Evolutionary conservation across 1,140 invertebrate species (phyloP), one percentile per base, ranked within the genome.

Genomic region (Oncopodura yosiiana): DNA sequence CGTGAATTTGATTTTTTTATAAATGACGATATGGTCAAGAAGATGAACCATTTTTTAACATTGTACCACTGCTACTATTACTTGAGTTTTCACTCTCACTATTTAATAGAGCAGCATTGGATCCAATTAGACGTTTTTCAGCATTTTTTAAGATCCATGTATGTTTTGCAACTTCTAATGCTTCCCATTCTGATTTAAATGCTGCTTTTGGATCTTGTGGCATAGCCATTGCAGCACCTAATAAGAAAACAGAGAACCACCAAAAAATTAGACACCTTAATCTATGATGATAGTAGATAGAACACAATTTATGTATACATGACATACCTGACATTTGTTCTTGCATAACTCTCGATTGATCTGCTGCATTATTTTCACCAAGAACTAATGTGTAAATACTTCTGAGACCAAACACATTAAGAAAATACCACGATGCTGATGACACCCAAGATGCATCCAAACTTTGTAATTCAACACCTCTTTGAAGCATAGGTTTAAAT

Each of bases 151-250:
- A 71, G 1, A 83, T 81, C 87, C 89, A 96, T 50, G 86, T 81
- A 70, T 96, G 92, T 48, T 95, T 88, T 23, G 82, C 86, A 42
- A 99, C 94, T 75, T 98, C 94, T 9, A 99, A 75, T 3, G 93
- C 94, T 74, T 99, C 95, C 94, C 94, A 99, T 73, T 99, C 95
- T 1, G 93, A 90, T 72, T 99, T 99, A 69, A 99, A 99, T 1
- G 94, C 94, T 42, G 90, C 91, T 74, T 95, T 95, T 4, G 94
- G 92, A 77, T 99, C 95, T 38, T 85, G 88, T 3, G 93, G 93
- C 82, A 95, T 94, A 1, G 89, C 86, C 82, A 94, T 91, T 0
- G 94, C 94, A 3, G 91, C 88, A 21, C 58, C n/a, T n/a, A n/a
- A n/a, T n/a, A n/a, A n/a, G n/a, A n/a, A n/a, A n/a, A n/a, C n/a